phyloP scores from a whole-genome alignment of 2,797 vertebrate genomes.

The Karalla daura region DNA sequence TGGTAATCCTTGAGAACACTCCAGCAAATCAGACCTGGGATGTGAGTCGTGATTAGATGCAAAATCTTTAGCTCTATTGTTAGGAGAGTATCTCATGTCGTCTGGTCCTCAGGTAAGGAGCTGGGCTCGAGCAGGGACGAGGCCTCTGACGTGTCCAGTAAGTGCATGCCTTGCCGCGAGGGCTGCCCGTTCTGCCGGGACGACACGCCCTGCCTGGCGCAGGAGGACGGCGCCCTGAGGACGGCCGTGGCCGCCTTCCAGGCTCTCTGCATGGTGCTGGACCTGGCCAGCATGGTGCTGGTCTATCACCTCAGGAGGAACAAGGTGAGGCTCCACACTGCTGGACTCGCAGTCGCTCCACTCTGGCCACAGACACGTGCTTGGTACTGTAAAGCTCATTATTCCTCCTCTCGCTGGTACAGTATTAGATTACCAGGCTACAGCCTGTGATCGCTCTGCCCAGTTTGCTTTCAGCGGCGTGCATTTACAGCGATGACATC shows the following conservation, averaged over 20 bases:
- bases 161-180: constrained; percentile 92
- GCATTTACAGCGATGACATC: background rate
- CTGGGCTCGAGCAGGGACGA: constrained; percentile 70
- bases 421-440: background rate
- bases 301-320: constrained; percentile 95
- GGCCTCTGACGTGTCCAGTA: constrained; percentile 82
- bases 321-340: constrained; percentile 88
- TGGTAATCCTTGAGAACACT: constrained; percentile 47
- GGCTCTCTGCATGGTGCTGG: constrained; percentile 91
- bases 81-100: background rate
- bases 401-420: background rate
- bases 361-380: background rate
- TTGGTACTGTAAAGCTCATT: no score
- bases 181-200: constrained; percentile 93
- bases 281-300: constrained; percentile 87
- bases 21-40: constrained; percentile 31
- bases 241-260: constrained; percentile 94
- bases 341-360: background rate
- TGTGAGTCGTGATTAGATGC: constrained; percentile 2
- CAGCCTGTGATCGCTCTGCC: background rate
- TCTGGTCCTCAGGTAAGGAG: constrained; percentile 83
- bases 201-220: constrained; percentile 92
- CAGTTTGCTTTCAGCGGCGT: no score
- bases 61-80: background rate
- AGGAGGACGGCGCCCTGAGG: constrained; percentile 89